These are phyloP conservation scores for Plemyria rubiginata DNA, from an alignment of 2,888 invertebrate genomes.

Conservation along the genomic window DNA sequence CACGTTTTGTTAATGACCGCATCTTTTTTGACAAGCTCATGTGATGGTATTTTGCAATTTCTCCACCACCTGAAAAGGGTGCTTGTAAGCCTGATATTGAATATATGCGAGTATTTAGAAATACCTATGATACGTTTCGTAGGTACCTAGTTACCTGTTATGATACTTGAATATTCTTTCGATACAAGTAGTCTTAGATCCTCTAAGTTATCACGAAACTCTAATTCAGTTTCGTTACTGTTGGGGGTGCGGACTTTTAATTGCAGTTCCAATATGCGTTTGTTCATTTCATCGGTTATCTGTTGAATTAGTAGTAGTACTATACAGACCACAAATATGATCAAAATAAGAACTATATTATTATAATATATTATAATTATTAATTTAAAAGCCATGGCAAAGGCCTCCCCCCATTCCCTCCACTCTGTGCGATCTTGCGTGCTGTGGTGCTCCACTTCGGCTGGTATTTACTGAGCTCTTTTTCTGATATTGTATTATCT, in stretches of 20 bases:
- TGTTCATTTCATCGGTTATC: constrained; percentile 76
- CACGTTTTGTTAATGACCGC: constrained; percentile 79
- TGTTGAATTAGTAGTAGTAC: too few species aligned
- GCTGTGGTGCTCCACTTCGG: too few species aligned
- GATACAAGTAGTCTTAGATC: constrained; percentile 83
- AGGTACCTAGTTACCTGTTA: constrained; percentile 75
- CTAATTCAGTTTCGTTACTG: constrained; percentile 62
- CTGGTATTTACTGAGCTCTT: too few species aligned
- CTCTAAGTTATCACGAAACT: constrained; percentile 76
- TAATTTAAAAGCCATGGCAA: too few species aligned
- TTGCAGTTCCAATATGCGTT: constrained; percentile 67
- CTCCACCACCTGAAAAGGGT: constrained; percentile 54
- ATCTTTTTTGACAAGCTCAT: constrained; percentile 69
- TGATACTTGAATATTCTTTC: constrained; percentile 80
- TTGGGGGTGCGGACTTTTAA: constrained; percentile 71
- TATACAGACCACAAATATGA: too few species aligned
- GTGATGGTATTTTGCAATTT: constrained; percentile 79
- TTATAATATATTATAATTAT: too few species aligned
- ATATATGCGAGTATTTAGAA: background rate
- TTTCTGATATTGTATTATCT: too few species aligned
- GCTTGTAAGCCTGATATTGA: background rate
- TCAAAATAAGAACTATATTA: too few species aligned
- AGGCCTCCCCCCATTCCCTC: too few species aligned
- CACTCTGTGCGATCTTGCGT: too few species aligned
- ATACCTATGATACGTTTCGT: background rate